Base-by-base conservation (phyloP, 2,888 invertebrate species). In the Erpobdella octoculata region DNA sequence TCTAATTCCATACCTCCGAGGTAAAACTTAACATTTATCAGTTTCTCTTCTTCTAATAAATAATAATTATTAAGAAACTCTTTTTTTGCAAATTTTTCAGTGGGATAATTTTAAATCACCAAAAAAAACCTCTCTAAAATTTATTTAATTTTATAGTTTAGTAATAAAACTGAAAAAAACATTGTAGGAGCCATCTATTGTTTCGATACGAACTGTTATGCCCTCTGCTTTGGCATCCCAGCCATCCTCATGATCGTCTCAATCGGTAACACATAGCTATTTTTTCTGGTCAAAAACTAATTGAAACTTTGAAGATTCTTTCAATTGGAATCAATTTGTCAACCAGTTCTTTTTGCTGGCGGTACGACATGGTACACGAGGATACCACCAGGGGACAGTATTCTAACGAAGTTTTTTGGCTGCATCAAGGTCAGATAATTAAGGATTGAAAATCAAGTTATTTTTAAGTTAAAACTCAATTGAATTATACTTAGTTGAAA, bases 171-270 rank as follows among this genome's bases (percentile, higher is more conserved):
- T n/a, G n/a, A n/a, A n/a, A n/a, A n/a, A n/a, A 12, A 41, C 46
- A 12, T 66, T 76, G 31, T 78, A 82, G 81, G 79, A 75, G 79
- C 81, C 76, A 80, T 83, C 0, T 75, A 78, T 35, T 83, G 82
- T 75, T 79, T 80, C 72, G 80, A 77, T 31, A 74, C 78, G 38
- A 79, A 79, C 37, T 83, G 83, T 72, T 83, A 83, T 74, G 76
- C 80, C 5, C 72, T 82, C 61, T 93, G 94, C 0, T 96, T 95
- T 81, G 91, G 92, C 0, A 88, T 95, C 4, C 94, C 95, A 0
- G 91, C 92, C 0, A 78, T 89, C 68, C 86, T 94, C 0, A 93
- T 95, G 93, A 80, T 91, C 25, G 73, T 89, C 4, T 90, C 93
- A 0, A 87, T 92, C 72, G 81, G 91, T 91, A 85, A 41, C 18